phyloP scores from a whole-genome alignment of 2,797 vertebrate genomes.

The Pangasius djambal region DNA sequence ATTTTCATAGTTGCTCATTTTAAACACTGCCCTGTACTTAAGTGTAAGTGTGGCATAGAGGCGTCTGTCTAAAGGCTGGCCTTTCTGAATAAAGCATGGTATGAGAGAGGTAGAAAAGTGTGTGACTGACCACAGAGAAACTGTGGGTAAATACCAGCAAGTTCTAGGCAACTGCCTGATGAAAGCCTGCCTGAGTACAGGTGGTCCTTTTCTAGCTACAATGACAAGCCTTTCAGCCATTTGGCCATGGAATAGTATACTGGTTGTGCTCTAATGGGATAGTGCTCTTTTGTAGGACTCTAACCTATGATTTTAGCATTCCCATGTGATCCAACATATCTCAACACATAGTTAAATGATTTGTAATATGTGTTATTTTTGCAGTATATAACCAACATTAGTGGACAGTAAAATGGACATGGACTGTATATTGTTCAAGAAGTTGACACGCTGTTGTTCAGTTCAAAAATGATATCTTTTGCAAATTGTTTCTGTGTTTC shows the following conservation, averaged over 20 bases:
- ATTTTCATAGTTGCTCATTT: constrained; percentile 2
- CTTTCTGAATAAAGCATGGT: constrained; percentile 14
- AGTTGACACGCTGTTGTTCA: background rate
- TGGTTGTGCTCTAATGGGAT: constrained; percentile 47
- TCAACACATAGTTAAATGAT: background rate
- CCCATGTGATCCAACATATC: background rate
- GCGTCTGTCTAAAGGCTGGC: constrained; percentile 18
- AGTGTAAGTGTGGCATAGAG: constrained; percentile 24
- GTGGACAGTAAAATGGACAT: background rate
- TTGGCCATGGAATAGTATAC: constrained; percentile 70
- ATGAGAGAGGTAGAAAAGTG: constrained; percentile 32
- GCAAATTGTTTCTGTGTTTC: background rate
- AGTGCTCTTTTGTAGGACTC: background rate
- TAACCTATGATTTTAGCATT: background rate
- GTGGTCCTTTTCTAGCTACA: constrained; percentile 67
- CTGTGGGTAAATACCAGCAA: constrained; percentile 43
- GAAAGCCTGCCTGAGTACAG: constrained; percentile 65
- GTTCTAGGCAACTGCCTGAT: constrained; percentile 60
- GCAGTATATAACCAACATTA: background rate
- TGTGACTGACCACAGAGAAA: constrained; percentile 34
- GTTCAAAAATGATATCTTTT: background rate
- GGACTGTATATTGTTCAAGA: background rate
- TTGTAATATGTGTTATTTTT: background rate
- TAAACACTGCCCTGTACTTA: constrained; percentile 15
- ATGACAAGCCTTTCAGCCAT: constrained; percentile 70